phyloP scores from a whole-genome alignment of 2,113 vertebrate species.

The Cheirogaleus medius region DNA sequence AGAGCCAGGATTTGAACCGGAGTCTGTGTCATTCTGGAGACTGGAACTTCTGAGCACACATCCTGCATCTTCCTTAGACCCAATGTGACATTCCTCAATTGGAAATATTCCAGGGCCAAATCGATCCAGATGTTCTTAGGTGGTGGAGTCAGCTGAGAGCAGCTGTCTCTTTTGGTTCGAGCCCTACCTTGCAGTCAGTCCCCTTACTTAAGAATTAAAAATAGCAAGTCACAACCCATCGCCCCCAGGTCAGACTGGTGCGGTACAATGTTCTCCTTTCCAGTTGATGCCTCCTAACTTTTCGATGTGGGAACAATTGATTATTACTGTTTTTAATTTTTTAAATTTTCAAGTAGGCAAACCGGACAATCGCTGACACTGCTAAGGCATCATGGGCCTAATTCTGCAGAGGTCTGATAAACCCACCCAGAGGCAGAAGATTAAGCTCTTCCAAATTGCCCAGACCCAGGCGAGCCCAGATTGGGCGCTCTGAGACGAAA shows the following conservation, averaged over 20 bases:
- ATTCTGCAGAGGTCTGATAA: constrained; percentile 69
- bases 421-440: constrained; percentile 55
- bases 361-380: constrained; percentile 76
- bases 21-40: not conserved
- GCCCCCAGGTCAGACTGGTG: constrained; percentile 74
- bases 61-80: no score
- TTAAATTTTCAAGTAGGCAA: constrained; percentile 75
- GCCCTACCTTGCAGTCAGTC: not conserved
- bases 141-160: rapidly evolving
- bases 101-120: not conserved
- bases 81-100: no score
- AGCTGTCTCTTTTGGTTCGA: not conserved
- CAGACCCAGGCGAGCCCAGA: constrained; percentile 63
- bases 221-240: constrained; percentile 23
- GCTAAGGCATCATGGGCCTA: constrained; percentile 66
- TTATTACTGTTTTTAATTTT: constrained; percentile 66
- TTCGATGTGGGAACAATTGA: constrained; percentile 80
- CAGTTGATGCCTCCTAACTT: constrained; percentile 78
- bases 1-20: not conserved
- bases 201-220: not conserved
- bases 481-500: constrained; percentile 34
- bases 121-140: not conserved
- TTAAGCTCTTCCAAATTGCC: constrained; percentile 76
- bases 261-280: constrained; percentile 76
- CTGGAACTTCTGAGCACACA: not conserved